Percentiles rank a stretch among this genome's conserved stretches.
Conservation (phyloP, 2,113 vertebrate species). For the Otis tarda region DNA sequence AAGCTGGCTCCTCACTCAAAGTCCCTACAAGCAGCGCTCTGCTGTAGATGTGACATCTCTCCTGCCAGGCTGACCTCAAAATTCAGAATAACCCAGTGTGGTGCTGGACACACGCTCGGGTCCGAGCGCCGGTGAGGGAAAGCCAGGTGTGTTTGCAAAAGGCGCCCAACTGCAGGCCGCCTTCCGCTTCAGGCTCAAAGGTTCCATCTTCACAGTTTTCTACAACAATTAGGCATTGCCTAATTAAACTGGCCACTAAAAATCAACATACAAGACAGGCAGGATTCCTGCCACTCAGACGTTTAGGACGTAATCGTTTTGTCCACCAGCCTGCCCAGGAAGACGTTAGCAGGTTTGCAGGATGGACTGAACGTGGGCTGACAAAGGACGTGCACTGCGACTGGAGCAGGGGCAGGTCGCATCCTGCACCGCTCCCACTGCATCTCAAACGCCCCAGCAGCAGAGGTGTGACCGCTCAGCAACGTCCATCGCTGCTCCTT, state of each 20-base stretch:
- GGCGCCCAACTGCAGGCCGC: not conserved
- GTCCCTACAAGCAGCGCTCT: not conserved
- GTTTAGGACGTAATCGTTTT: not conserved
- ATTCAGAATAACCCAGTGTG: accelerated
- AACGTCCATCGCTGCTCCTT: not conserved
- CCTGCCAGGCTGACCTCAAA: not conserved
- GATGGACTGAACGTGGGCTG: not conserved
- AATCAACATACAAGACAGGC: not conserved
- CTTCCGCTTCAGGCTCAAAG: not conserved
- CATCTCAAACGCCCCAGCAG: not conserved
- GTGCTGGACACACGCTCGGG: not conserved
- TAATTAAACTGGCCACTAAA: not conserved
- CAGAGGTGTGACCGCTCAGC: not conserved
- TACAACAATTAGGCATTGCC: not conserved
- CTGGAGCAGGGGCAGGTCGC: not conserved
- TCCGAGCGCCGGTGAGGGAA: accelerated
- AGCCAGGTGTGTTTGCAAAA: not conserved
- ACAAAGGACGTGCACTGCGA: too few relatives aligned
- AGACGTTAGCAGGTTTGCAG: not conserved
- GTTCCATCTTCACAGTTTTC: not conserved
- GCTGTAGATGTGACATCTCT: not conserved
- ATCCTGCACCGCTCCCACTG: accelerated
- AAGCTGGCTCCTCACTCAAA: not conserved
- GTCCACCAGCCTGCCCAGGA: not conserved
- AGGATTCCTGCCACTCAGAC: not conserved